Evolutionary conservation across 2,113 vertebrate species (phyloP), one percentile per base, ranked within the genome.

Genomic region (Cardinalis cardinalis): DNA sequence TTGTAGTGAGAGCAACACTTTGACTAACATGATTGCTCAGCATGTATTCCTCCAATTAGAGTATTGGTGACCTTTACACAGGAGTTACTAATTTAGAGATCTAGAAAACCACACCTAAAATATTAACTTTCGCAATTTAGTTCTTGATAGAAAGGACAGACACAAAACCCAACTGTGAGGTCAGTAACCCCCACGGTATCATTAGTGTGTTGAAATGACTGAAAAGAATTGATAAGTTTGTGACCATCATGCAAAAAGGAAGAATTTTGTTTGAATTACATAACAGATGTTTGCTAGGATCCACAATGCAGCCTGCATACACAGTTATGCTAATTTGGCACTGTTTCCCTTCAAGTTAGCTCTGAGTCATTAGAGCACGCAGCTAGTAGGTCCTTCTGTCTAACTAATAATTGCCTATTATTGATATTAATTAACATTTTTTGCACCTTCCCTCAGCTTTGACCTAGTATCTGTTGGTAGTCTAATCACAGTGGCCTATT

Each of bases 381-480:
- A 98, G 98, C 98, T 99, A 99, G 98, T 98, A 97, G 98, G 99
- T 99, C 98, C 98, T 98, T 99, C 99, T 99, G 99, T 99, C 99
- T 99, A 99, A 99, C 99, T 99, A 99, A 99, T 99, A 99, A 99
- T 99, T 99, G 99, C 98, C 98, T 98, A 99, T 99, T 99, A 99
- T 99, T 99, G 99, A 99, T 99, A 99, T 99, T 99, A 99, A 99
- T 99, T 99, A 99, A 99, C 99, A 99, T 99, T 99, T 98, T 99
- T 98, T 98, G 98, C 98, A 99, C 99, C 98, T 99, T 98, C 97
- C 98, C 97, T 99, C 95, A 12, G 96, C 98, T 98, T 97, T 99
- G 99, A 99, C 99, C 99, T 96, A 95, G 96, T 99, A 98, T 99
- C 98, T 98, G 98, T 98, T 99, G 98, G 99, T 99, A 99, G 99